A percentile compares a stretch with the other conserved stretches of the same genome.
These are phyloP conservation scores for Hiodon tergisus DNA, from an alignment of 2,113 vertebrate species.

Conservation along the genomic window DNA sequence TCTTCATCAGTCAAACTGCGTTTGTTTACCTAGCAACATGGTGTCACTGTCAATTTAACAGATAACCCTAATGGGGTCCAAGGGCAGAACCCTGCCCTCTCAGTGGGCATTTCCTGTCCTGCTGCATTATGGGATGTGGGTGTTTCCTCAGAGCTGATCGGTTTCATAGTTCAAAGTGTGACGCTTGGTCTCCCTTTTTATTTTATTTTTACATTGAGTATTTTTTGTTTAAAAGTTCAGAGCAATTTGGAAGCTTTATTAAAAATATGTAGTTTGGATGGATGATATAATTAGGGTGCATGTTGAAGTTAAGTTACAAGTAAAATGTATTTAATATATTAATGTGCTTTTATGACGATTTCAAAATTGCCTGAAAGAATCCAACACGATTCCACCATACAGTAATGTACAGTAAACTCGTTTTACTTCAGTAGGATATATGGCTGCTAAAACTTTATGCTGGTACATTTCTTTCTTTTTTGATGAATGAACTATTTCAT, in stretches of 20 bases:
- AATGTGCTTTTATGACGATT: no score
- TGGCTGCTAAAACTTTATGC: no score
- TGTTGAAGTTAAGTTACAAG: background rate
- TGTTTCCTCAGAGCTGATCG: conserved; percentile 57
- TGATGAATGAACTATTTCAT: no score
- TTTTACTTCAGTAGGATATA: no score
- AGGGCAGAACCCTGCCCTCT: conserved; percentile 57
- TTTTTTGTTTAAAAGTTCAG: conserved; percentile 26
- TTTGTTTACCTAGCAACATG: conserved; percentile 57
- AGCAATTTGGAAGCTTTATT: background rate
- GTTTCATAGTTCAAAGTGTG: conserved; percentile 19
- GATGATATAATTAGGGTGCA: background rate
- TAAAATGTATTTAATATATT: no score
- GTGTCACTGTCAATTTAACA: conserved; percentile 59
- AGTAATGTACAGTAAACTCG: no score
- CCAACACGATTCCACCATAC: no score
- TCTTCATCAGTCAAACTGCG: conserved; percentile 51
- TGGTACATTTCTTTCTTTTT: no score
- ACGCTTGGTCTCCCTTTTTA: background rate
- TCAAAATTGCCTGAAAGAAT: no score
- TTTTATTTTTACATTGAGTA: conserved; percentile 37
- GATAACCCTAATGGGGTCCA: conserved; percentile 50
- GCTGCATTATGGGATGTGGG: conserved; percentile 35
- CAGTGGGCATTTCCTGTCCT: conserved; percentile 38
- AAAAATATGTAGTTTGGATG: conserved; percentile 42